Percentiles rank a stretch among this genome's conserved stretches.
phyloP scores from a whole-genome alignment of 1,140 invertebrate species.

The Zaprionus africanus region DNA sequence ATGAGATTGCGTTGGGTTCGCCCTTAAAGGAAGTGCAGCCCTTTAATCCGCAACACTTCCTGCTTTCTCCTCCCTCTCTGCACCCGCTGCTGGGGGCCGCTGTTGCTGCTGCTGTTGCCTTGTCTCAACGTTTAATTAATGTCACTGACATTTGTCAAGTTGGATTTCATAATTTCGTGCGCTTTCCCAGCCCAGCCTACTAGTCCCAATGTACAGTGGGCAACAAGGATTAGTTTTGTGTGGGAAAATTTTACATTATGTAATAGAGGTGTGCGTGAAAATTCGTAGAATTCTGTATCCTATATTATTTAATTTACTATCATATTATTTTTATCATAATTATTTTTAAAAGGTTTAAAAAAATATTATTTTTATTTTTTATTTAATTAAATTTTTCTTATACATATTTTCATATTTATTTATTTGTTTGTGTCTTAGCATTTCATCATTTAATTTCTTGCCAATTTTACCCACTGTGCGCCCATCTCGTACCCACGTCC shows the following conservation, averaged over 20 bases:
- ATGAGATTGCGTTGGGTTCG: neutral
- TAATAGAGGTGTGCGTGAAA: neutral
- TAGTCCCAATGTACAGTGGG: neutral
- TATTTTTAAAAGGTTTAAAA: too few species aligned
- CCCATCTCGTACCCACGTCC: neutral
- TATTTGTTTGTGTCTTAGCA: neutral
- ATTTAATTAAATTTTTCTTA: neutral
- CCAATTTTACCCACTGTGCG: neutral
- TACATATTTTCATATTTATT: neutral
- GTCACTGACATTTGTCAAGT: slow-evolving; percentile 71
- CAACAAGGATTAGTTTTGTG: too few species aligned
- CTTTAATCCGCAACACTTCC: neutral
- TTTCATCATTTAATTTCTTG: neutral
- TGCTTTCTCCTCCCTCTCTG: neutral
- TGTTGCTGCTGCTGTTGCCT: slow-evolving; percentile 24
- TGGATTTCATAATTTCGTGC: slow-evolving; percentile 65
- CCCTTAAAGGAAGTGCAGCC: slow-evolving; percentile 4
- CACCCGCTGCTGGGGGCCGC: neutral
- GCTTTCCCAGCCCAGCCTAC: slow-evolving; percentile 36
- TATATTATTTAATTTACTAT: too few species aligned
- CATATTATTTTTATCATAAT: neutral
- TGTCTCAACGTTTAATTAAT: slow-evolving; percentile 70
- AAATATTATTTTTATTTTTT: too few species aligned
- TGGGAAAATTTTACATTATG: too few species aligned
- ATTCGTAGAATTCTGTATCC: neutral